Percentiles rank a stretch among this genome's conserved stretches.
Evolutionary conservation across 2,888 invertebrate species (phyloP).

Genomic region (Drosophila mimica): DNA sequence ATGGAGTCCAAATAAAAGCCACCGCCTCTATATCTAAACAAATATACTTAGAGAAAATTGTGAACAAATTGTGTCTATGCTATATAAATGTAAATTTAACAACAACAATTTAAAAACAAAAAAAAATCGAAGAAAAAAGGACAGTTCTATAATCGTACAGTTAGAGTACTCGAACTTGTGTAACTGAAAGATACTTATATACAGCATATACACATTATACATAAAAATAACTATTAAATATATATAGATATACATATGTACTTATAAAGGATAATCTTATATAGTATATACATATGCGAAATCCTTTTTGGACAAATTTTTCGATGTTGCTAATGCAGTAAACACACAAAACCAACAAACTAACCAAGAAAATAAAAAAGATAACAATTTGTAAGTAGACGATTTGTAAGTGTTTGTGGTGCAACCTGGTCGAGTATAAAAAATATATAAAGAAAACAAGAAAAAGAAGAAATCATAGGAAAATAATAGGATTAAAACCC

Average conservation of each 20-base stretch:
- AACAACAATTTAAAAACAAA: conserved; percentile 12
- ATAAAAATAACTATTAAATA: conserved; percentile 47
- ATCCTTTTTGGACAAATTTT: conserved; percentile 79
- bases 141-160: conserved; percentile 17
- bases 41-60: conserved; percentile 70
- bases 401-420: conserved; percentile 73
- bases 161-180: conserved; percentile 51
- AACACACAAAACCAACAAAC: conserved; percentile 36
- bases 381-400: conserved; percentile 47
- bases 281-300: conserved; percentile 74
- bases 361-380: conserved; percentile 25
- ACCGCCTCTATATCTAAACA: conserved; percentile 73
- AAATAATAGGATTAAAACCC: conserved; percentile 1
- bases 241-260: conserved; percentile 57
- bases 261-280: conserved; percentile 70
- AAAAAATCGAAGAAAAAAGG: conserved; percentile 7
- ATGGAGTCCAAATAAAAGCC: conserved; percentile 84
- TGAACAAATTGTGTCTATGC: conserved; percentile 77
- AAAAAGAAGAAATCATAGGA: conserved; percentile 4
- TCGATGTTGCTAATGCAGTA: conserved; percentile 71
- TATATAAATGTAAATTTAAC: conserved; percentile 46
- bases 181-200: conserved; percentile 71
- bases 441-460: conserved; percentile 29
- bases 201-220: conserved; percentile 65
- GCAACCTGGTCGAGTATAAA: conserved; percentile 80